Base-by-base conservation (phyloP, 2,888 invertebrate genomes). In the Lacanobia wlatinum region DNA sequence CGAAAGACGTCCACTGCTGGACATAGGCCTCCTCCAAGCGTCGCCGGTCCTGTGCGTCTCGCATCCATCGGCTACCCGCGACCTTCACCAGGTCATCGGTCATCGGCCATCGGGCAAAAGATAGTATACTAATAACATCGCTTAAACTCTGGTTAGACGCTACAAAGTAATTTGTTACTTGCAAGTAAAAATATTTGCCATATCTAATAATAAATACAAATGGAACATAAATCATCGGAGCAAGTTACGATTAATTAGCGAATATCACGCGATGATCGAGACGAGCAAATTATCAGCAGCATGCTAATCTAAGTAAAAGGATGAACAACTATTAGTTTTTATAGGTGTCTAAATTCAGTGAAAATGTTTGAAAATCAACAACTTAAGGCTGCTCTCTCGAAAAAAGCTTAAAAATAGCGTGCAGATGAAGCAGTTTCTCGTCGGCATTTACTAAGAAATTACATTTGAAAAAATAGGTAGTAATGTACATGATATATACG, bases 261-360 rank as follows among this genome's bases (percentile, higher is more conserved):
- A 52, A 63, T 18, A 67, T 75, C 67, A 79, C 53, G 75, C 79
- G 56, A 79, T 48, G 52, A 53, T 79, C 56, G 67, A 18, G 67
- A 68, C 12, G 3, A 58, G 48, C 38, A 16, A 63, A 78, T 78
- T 78, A 78, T 66, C 74, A 70, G 21, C 18, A 12, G 9, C 14
- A 40, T 78, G 73, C 16, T 73, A 73, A 78, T 58, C 14, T 56
- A 0, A 5, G 28, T 18, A 34, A 16, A 48, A 21, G 53, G 2
- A 48, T 23, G 3, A 28, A 28, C 53, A 40, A 4, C 1, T 28
- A 10, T 34, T 23, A 21, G 14, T 58, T 52, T 16, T 28, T 48
- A 28, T 48, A 18, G 8, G 48, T 48, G 7, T 0, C 14, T 23
- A 2, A 46, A 50, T 3, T 28, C 23, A 43, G 21, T 58, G 16